A percentile compares a stretch with the other conserved stretches of the same genome.
Evolutionary conservation across 2,113 vertebrate genomes (phyloP).

Genomic region (Corvus moneduloides): DNA sequence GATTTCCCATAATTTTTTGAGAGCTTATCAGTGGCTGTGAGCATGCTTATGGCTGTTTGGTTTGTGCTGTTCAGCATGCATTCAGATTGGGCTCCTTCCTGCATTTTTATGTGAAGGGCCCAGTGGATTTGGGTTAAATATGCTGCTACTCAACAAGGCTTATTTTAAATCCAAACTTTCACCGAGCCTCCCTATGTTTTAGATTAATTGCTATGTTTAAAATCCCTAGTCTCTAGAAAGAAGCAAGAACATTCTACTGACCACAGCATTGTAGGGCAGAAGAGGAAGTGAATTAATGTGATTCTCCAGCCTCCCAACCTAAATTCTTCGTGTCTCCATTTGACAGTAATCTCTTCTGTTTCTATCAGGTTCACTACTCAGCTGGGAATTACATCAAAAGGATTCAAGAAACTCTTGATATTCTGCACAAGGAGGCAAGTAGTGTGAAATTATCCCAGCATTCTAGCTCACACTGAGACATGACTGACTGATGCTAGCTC

Average conservation of each 20-base stretch:
- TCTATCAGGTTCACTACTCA: conserved; percentile 80
- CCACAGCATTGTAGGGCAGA: neutral
- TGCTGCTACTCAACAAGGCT: neutral
- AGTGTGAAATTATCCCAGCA: neutral
- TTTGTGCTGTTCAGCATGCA: neutral
- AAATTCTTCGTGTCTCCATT: neutral
- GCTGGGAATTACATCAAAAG: conserved; percentile 74
- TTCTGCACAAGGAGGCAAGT: conserved; percentile 84
- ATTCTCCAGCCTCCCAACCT: neutral
- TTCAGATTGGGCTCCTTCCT: neutral
- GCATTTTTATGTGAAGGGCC: neutral
- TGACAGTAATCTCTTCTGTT: neutral
- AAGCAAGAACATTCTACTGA: neutral
- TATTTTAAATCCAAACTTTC: neutral
- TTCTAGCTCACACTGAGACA: neutral
- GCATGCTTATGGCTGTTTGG: neutral
- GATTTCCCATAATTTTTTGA: conserved; percentile 13
- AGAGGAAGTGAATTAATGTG: neutral
- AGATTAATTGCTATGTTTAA: neutral
- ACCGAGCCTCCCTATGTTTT: neutral
- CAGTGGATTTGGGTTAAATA: neutral
- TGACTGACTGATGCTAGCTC: neutral
- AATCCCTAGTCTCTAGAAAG: neutral
- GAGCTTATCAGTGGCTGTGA: neutral
- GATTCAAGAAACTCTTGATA: conserved; percentile 84